A percentile compares a stretch with the other conserved stretches of the same genome.
Conservation (phyloP, 2,113 vertebrate species). For the Calidris pugnax region DNA sequence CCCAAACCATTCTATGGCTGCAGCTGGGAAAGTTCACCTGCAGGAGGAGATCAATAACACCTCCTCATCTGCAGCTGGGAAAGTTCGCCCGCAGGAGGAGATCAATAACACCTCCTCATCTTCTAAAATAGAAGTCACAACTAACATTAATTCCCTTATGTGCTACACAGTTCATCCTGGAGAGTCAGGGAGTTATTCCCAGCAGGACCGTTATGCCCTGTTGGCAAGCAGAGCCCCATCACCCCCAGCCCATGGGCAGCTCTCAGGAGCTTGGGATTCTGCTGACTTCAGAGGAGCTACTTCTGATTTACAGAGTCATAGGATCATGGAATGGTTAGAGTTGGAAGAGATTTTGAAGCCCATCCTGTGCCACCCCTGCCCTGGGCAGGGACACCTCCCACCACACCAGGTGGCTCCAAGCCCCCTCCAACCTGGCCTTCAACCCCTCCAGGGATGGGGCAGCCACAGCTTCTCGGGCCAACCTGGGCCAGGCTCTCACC, state of each 20-base stretch:
- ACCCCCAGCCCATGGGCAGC: background rate
- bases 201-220: accelerated
- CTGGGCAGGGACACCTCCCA: background rate
- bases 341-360: background rate
- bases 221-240: accelerated
- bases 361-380: background rate
- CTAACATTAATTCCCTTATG: no score
- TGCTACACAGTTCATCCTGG: background rate
- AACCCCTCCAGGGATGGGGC: no score
- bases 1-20: no score
- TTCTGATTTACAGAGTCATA: background rate
- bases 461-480: no score
- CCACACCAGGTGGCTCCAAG: background rate
- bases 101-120: background rate
- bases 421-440: background rate
- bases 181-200: no score
- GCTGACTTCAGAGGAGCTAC: background rate
- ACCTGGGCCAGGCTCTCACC: no score
- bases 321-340: background rate
- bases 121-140: background rate
- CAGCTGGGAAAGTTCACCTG: background rate
- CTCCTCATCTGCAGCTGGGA: background rate
- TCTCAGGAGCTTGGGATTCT: no score
- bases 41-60: background rate
- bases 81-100: background rate